Base-by-base conservation (phyloP, 2,113 vertebrate species). In the Chrysochloris asiatica region DNA sequence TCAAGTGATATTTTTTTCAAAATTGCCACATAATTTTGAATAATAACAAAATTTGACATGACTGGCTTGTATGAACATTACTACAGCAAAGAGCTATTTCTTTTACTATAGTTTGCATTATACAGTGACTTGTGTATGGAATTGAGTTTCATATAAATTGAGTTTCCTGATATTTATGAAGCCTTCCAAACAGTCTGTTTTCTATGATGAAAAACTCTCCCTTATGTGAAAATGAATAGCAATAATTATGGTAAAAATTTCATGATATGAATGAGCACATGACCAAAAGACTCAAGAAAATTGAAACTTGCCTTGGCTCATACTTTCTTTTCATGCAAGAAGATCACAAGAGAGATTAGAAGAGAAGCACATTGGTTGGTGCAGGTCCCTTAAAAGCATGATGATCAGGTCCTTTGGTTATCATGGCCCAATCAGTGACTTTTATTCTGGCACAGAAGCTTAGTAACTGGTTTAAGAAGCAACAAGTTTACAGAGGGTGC, bases 11-110 rank as follows among this genome's bases (percentile, higher is more conserved):
- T 88, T 93, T 78, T 83, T n/a, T 82, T 10, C 11, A 91, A 93
- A 93, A 80, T 71, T 91, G 24, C 67, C 16, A 11, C 81, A 86
- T 83, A 2, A 73, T 84, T 93, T 93, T 91, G 43, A 81, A 89
- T 41, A 47, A 41, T n/a, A 67, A 78, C 56, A 71, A 82, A 81
- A 75, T 82, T 89, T 85, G 86, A 54, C 61, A 36, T 54, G 43
- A 73, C 33, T 82, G n/a, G 5, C 43, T 84, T 78, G 5, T 63
- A 36, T 92, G 86, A 89, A 78, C 56, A 84, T 75, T 73, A 43
- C 48, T 63, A 41, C 13, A 63, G 24, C 45, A 90, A 82, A 82
- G 24, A 82, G 41, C 63, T 63, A 21, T 82, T 87, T 86, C 17
- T 85, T n/a, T 56, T 76, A 38, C 36, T 28, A 78, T 89, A 65